Conservation (phyloP, 2,888 invertebrate species). For the Lasioglossum malachurum region DNA sequence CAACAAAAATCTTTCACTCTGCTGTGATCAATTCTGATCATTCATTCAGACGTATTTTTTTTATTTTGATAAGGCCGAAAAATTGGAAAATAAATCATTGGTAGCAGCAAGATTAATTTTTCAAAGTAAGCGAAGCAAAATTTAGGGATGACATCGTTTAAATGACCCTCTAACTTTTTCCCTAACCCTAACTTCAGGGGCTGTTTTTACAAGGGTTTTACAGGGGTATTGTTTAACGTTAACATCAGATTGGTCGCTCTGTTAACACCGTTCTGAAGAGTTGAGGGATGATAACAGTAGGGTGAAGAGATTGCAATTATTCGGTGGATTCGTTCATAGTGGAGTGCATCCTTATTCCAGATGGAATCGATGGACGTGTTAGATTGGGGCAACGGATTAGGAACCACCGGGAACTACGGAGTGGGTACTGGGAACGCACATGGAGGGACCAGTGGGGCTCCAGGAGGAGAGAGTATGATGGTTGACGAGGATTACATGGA, state of each 20-base stretch:
- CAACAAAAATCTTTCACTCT: neutral
- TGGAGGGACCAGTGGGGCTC: constrained; percentile 75
- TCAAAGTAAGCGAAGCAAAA: no score
- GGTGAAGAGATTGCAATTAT: neutral
- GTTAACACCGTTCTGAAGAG: neutral
- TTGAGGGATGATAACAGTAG: neutral
- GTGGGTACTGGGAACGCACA: constrained; percentile 75
- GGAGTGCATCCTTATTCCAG: constrained; percentile 83
- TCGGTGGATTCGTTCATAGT: neutral
- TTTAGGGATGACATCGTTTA: no score
- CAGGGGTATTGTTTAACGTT: no score
- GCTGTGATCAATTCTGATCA: neutral
- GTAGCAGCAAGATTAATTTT: neutral
- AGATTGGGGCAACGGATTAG: constrained; percentile 87
- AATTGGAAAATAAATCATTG: neutral
- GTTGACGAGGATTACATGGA: constrained; percentile 95
- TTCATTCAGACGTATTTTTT: neutral
- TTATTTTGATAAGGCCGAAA: neutral
- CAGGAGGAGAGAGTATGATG: constrained; percentile 88
- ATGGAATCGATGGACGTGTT: constrained; percentile 90
- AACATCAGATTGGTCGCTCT: neutral
- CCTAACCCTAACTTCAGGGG: neutral
- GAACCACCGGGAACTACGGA: constrained; percentile 76
- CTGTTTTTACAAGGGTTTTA: no score
- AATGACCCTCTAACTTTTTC: no score